Percentiles rank a stretch among this genome's conserved stretches.
Conservation (phyloP, 2,888 invertebrate genomes). For the Tachina lurida region DNA sequence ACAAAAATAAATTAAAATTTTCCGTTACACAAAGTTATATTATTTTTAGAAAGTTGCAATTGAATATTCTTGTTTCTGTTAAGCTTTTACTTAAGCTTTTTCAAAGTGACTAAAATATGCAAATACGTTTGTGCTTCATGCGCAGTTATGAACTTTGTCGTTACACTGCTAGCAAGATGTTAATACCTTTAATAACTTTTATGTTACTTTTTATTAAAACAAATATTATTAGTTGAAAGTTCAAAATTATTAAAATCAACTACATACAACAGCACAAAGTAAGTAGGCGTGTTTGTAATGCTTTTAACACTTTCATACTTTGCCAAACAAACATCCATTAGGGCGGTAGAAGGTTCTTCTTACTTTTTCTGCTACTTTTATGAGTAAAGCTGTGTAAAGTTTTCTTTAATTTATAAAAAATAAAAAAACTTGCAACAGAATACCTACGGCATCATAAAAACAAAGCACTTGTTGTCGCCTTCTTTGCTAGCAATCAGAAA, state of each 20-base stretch:
- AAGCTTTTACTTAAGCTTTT: neutral
- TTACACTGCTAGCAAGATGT: conserved; percentile 28
- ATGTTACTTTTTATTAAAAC: conserved; percentile 7
- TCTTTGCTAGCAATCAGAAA: conserved; percentile 27
- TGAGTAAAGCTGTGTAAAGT: conserved; percentile 17
- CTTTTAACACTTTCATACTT: conserved; percentile 32
- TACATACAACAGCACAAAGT: conserved; percentile 30
- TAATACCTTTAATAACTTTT: conserved; percentile 51
- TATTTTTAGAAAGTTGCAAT: no score
- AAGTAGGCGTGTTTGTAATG: conserved; percentile 51
- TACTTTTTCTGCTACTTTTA: neutral
- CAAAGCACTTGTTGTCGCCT: conserved; percentile 63
- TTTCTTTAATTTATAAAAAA: neutral
- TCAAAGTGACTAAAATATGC: neutral
- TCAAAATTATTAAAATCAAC: conserved; percentile 61
- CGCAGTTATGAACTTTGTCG: conserved; percentile 58
- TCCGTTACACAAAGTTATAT: no score
- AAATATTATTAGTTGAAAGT: conserved; percentile 62
- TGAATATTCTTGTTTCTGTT: no score
- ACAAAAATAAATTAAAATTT: no score
- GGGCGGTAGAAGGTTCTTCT: neutral
- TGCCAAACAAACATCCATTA: neutral
- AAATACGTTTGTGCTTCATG: neutral
- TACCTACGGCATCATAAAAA: conserved; percentile 60
- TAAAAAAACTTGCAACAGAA: conserved; percentile 46